Percentiles rank a stretch among this genome's conserved stretches.
Evolutionary conservation across 2,888 invertebrate genomes (phyloP).

Genomic region (Spicauda simplicius): DNA sequence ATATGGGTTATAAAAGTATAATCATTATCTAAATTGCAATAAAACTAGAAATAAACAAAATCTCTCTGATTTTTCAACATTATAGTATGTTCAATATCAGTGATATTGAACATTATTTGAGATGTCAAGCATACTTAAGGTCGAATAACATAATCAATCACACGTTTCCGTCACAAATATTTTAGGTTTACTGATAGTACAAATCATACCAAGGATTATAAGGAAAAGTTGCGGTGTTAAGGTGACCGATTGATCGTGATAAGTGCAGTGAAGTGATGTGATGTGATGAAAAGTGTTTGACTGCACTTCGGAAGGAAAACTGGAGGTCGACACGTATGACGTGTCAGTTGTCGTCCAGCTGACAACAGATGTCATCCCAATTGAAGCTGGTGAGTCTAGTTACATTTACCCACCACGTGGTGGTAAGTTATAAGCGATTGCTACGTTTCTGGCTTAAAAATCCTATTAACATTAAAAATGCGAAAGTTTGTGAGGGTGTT

Average conservation of each 20-base stretch:
- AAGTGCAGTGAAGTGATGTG: constrained; percentile 49
- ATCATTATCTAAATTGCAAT: no score
- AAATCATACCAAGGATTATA: not conserved
- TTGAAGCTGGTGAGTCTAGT: constrained; percentile 73
- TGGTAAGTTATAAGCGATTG: not conserved
- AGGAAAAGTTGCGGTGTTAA: constrained; percentile 17
- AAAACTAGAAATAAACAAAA: no score
- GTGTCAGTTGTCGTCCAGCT: constrained; percentile 83
- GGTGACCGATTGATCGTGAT: constrained; percentile 5
- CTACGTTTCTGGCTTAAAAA: no score
- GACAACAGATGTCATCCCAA: constrained; percentile 83
- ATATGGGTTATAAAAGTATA: no score
- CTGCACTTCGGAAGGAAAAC: constrained; percentile 58
- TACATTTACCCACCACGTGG: not conserved
- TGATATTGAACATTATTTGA: constrained; percentile 16
- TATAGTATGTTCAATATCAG: not conserved
- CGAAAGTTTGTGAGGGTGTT: no score
- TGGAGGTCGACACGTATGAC: constrained; percentile 82
- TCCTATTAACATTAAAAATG: no score
- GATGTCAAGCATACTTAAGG: constrained; percentile 8
- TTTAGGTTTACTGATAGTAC: no score
- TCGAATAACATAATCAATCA: constrained; percentile 11
- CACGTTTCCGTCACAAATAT: constrained; percentile 2
- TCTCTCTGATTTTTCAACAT: not conserved
- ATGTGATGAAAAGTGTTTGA: constrained; percentile 38